Evolutionary conservation across 2,797 vertebrate genomes (phyloP).

Genomic region (Cynodonichthys magdalenae): DNA sequence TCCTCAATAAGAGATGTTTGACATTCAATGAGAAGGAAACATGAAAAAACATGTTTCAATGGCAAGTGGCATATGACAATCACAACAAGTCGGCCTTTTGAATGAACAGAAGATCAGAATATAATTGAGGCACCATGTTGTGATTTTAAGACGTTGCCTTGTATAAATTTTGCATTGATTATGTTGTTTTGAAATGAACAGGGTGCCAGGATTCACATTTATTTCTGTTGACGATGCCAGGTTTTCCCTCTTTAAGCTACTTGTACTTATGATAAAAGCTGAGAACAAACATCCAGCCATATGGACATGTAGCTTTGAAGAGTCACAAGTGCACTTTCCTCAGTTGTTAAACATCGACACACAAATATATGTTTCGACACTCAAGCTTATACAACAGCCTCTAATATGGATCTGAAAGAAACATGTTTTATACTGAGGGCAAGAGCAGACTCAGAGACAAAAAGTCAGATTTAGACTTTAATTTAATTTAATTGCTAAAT

Average conservation of each 20-base stretch:
- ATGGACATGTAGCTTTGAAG: constrained; percentile 46
- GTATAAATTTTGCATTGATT: constrained; percentile 69
- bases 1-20: constrained; percentile 77
- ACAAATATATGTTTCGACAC: constrained; percentile 38
- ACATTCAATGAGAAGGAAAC: constrained; percentile 79
- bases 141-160: constrained; percentile 65
- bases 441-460: too few relatives aligned
- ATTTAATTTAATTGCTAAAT: too few relatives aligned
- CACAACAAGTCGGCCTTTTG: constrained; percentile 68
- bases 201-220: constrained; percentile 38
- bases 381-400: constrained; percentile 39
- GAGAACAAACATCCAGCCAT: constrained; percentile 36
- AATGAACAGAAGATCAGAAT: constrained; percentile 70
- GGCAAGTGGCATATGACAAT: constrained; percentile 80
- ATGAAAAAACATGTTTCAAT: constrained; percentile 75
- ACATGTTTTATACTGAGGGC: too few relatives aligned
- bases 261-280: constrained; percentile 42
- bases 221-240: constrained; percentile 31
- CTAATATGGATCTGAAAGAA: neutral
- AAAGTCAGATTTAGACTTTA: too few relatives aligned
- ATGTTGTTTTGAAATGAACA: constrained; percentile 58
- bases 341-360: constrained; percentile 35
- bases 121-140: constrained; percentile 60
- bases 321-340: constrained; percentile 17
- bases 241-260: constrained; percentile 19